Base-by-base conservation (phyloP, 2,113 vertebrate species). In the Gambusia affinis region DNA sequence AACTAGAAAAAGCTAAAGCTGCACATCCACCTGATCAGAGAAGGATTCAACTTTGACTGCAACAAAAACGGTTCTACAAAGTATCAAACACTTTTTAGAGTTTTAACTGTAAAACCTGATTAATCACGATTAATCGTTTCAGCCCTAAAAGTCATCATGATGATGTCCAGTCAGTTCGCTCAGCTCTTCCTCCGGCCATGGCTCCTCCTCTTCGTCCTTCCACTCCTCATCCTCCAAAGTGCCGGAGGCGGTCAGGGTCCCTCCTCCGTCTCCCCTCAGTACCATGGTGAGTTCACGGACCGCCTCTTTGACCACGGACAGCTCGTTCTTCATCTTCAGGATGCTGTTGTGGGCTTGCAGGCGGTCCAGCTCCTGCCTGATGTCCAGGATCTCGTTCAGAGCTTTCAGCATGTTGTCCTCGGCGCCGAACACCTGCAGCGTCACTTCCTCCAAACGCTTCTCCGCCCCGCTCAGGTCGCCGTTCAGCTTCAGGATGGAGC, bases 341-440 rank as follows among this genome's bases (percentile, higher is more conserved):
- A 91, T 82, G 80, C 90, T 95, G 71, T 90, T 93, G 7, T 95
- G 94, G 29, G 93, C 91, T 75, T 95, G 93, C 4, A 96, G 82
- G 3, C 87, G 85, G 85, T 97, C 96, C 72, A 98, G 90, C 37
- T 89, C 78, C 82, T 94, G 95, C 30, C 94, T 91, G 79, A 97
- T 88, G 0, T 82, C 90, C 3, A 93, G 76, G 42, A 96, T 96
- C 81, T 95, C 94, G 31, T 92, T 94, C 1, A 95, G 75, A 0
- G 93, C 92, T 89, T 94, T 97, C 70, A 96, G 37, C 95, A 97
- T 94, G 75, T 90, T 94, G 69, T 96, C 95, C 91, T 99, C 97
- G 2, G 95, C 87, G 39, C 93, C 85, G 0, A 93, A 88, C 47
- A 98, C 93, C 93, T 97, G 95, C 4, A 93, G 24, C 0, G 94